Base-by-base conservation (phyloP, 1,140 invertebrate species). In the Delia radicum region DNA sequence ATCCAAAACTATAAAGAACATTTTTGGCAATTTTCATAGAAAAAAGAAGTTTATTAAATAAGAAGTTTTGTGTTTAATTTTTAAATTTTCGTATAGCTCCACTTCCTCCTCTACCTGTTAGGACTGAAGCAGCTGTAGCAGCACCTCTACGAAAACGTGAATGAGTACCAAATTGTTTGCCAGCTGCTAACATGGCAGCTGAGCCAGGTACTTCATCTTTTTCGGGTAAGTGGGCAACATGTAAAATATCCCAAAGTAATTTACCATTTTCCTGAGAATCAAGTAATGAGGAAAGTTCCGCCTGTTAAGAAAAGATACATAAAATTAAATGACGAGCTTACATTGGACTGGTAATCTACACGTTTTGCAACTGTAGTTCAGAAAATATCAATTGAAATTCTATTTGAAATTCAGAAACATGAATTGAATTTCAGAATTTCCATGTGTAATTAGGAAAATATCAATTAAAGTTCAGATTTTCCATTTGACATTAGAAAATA, bases 221-320 rank as follows among this genome's bases (percentile, higher is more conserved):
- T 1, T 84, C 73, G 7, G 88, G 85, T 81, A 88, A 86, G 75
- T 89, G 86, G 79, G 89, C 89, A 15, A 90, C 87, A 79, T 93
- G 91, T 31, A 93, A 82, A 78, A 91, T 90, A 63, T 88, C 88
- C 80, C 91, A 89, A 21, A 93, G 85, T 72, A 89, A 87, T 77
- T 90, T 87, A 15, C 91, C 89, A 81, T 91, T 89, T 77, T 84
- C 88, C 85, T 89, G 89, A 79, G 91, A 94, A 77, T 90, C 92
- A 75, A 96, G 80, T 42, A 95, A 87, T 75, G 90, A 87, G 24
- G 81, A 81, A 67, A 96, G 80, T 81, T 94, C 89, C 74, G 91
- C 89, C 89, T 92, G 80, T 73, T 83, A 88, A 81, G 6, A 33
- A 0, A 74, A 13, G 37, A 1, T 29, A 26, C 7, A 18, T 3